These are phyloP conservation scores for Diorhabda sublineata DNA, from an alignment of 1,140 invertebrate genomes.

Conservation along the genomic window DNA sequence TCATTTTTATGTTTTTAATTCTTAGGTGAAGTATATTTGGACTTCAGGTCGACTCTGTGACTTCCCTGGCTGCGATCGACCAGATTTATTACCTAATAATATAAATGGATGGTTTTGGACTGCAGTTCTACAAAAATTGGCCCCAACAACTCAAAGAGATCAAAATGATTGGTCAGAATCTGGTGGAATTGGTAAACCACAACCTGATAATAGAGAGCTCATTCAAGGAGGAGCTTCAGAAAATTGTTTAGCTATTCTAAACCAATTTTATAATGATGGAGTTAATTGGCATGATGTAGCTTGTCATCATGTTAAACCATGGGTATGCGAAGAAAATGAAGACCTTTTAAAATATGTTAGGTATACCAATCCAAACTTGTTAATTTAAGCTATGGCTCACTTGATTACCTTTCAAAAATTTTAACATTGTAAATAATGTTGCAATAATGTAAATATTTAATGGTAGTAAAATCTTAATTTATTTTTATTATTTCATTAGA, in stretches of 20 bases:
- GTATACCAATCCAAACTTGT: conserved; percentile 70
- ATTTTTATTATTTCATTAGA: no score
- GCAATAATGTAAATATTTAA: no score
- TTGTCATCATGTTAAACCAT: conserved; percentile 78
- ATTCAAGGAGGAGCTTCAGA: conserved; percentile 73
- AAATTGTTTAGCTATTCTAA: conserved; percentile 73
- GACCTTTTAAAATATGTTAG: conserved; percentile 74
- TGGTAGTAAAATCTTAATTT: no score
- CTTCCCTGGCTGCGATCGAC: conserved; percentile 76
- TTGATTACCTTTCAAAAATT: no score
- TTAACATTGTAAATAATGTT: no score
- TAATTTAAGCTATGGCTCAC: conserved; percentile 51
- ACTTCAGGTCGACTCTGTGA: conserved; percentile 81
- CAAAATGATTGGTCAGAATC: conserved; percentile 80
- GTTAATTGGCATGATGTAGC: conserved; percentile 85
- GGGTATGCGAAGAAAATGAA: conserved; percentile 79
- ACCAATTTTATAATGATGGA: conserved; percentile 82
- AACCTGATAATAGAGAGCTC: conserved; percentile 76
- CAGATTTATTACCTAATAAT: conserved; percentile 69
- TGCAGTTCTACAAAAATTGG: conserved; percentile 72
- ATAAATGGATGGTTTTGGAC: conserved; percentile 87
- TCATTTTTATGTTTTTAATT: conserved; percentile 40
- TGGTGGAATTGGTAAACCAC: conserved; percentile 73
- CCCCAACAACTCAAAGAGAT: conserved; percentile 66
- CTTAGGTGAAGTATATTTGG: conserved; percentile 77